Base-by-base conservation (phyloP, 2,888 invertebrate genomes). In the Glyphotaelius pellucidus region DNA sequence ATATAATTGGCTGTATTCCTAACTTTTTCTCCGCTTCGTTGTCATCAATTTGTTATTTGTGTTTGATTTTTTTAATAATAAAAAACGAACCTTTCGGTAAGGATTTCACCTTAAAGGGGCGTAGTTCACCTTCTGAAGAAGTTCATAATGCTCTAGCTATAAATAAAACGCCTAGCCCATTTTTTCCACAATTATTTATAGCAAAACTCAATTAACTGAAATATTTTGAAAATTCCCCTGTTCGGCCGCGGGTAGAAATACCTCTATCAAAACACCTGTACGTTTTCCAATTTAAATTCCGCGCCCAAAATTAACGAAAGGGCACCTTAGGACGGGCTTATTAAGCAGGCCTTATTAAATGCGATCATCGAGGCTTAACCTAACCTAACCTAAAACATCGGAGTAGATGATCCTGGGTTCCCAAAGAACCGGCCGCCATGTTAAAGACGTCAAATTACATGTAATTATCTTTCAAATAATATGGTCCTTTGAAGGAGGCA, bases 381-480 rank as follows among this genome's bases (percentile, higher is more conserved):
- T 31, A 31, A 80, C 31, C 80, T 52, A 52, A 52, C 52, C 67
- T 67, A 83, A 86, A 86, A 14, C n/a, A n/a, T 42, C 86, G 31
- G 42, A 85, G 47, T 42, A 25, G 38, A 86, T 87, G 67, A 87
- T 67, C 85, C n/a, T n/a, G 38, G 83, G 30, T 42, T 90, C 32
- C 90, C 47, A 89, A 84, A 91, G 89, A 90, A 85, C 38, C 91
- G 80, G 89, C 90, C 90, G 91, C 91, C 86, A 91, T 89, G 90
- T 92, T 91, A 92, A 92, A 92, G 93, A 91, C 67, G 38, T 92
- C 19, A 93, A 92, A 93, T 93, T 93, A 93, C 89, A 93, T 92
- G 80, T 92, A 93, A 93, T 93, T 93, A 93, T 92, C 89, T 47
- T 89, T 14, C 91, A 84, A 89, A 93, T 90, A 93, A 92, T 93